These are phyloP conservation scores for Atopsyche davidsoni DNA, from an alignment of 1,140 invertebrate species.

Conservation along the genomic window DNA sequence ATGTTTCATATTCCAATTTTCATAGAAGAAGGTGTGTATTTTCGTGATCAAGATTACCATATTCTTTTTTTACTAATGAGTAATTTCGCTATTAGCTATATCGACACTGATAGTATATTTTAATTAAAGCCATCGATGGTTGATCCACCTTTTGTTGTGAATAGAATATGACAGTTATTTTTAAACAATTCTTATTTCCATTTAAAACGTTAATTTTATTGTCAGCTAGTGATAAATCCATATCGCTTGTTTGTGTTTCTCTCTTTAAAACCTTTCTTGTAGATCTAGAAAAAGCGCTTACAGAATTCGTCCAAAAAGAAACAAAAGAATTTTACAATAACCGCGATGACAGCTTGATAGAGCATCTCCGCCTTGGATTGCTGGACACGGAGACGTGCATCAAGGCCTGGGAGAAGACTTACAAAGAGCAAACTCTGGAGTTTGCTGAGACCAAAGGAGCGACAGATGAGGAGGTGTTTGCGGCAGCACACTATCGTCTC, in stretches of 20 bases:
- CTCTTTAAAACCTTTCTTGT: too few species aligned
- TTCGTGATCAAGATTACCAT: too few species aligned
- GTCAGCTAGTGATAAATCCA: too few species aligned
- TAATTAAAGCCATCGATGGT: too few species aligned
- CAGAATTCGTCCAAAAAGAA: conserved; percentile 45
- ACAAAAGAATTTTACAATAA: conserved; percentile 51
- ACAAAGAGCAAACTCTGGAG: conserved; percentile 50
- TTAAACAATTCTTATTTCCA: conserved; percentile 30
- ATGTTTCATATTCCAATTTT: conserved; percentile 67
- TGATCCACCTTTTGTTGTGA: too few species aligned
- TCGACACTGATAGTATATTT: too few species aligned
- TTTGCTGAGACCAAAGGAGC: conserved; percentile 63
- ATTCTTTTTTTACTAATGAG: too few species aligned
- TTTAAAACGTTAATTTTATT: not conserved
- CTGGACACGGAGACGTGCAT: conserved; percentile 41
- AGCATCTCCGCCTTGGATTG: conserved; percentile 41
- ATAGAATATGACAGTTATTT: too few species aligned
- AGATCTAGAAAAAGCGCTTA: conserved; percentile 49
- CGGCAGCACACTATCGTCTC: conserved; percentile 72
- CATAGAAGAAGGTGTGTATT: conserved; percentile 56
- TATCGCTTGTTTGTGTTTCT: too few species aligned
- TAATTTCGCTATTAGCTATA: too few species aligned
- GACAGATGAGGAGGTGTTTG: conserved; percentile 70
- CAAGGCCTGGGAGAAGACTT: conserved; percentile 43
- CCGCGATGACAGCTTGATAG: conserved; percentile 48